phyloP scores from a whole-genome alignment of 2,888 invertebrate genomes.

The Pollenia labialis region DNA sequence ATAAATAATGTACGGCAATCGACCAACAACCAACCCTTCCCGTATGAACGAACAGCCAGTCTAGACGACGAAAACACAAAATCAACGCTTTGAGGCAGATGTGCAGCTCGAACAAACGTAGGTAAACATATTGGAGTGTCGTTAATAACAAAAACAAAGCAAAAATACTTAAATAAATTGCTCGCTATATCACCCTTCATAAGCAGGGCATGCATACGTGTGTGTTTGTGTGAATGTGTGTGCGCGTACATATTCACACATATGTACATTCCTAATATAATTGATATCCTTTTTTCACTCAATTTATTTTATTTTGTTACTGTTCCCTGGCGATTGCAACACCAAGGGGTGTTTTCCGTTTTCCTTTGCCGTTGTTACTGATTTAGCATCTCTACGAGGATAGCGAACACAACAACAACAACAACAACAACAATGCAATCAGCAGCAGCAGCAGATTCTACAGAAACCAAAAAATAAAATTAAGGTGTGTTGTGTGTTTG shows the following conservation, averaged over 20 bases:
- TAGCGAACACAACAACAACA: slow-evolving; percentile 13
- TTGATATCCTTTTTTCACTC: slow-evolving; percentile 68
- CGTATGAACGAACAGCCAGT: slow-evolving; percentile 42
- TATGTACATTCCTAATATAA: slow-evolving; percentile 36
- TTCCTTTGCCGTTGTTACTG: slow-evolving; percentile 36
- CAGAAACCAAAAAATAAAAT: neutral
- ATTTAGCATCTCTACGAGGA: slow-evolving; percentile 35
- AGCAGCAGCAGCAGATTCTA: neutral
- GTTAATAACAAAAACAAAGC: slow-evolving; percentile 31
- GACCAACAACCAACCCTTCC: slow-evolving; percentile 51
- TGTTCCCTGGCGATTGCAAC: slow-evolving; percentile 6
- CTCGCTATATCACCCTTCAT: slow-evolving; percentile 45
- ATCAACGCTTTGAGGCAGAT: slow-evolving; percentile 72
- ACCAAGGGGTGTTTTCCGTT: slow-evolving; percentile 61
- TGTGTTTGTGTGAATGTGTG: neutral
- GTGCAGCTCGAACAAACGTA: slow-evolving; percentile 57
- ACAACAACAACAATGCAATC: slow-evolving; percentile 11
- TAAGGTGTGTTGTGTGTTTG: slow-evolving; percentile 38
- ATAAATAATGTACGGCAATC: slow-evolving; percentile 5
- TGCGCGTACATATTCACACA: slow-evolving; percentile 9
- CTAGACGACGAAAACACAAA: slow-evolving; percentile 59
- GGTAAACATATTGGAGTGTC: slow-evolving; percentile 57
- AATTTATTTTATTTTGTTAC: slow-evolving; percentile 47
- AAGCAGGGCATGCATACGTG: slow-evolving; percentile 47
- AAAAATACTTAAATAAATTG: slow-evolving; percentile 25